These are phyloP conservation scores for Spialia ferax DNA, from an alignment of 2,888 invertebrate species.

Conservation along the genomic window DNA sequence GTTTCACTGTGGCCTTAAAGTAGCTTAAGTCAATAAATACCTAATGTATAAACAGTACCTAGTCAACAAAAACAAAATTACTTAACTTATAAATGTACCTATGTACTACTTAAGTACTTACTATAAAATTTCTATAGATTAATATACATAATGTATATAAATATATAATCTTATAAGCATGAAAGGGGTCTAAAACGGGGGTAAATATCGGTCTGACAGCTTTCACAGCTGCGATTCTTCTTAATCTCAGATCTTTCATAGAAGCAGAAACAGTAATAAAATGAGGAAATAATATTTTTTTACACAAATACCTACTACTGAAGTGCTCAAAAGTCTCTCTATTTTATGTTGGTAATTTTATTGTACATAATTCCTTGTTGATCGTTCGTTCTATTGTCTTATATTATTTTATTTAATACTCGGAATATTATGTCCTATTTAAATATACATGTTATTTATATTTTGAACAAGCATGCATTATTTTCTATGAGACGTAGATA, in stretches of 20 bases:
- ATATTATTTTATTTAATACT: conserved; percentile 72
- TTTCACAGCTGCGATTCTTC: conserved; percentile 10
- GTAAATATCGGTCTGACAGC: background rate
- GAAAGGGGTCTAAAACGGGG: background rate
- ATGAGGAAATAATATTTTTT: conserved; percentile 79
- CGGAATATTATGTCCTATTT: conserved; percentile 52
- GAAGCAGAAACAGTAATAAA: conserved; percentile 56
- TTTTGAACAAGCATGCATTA: conserved; percentile 66
- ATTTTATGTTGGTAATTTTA: conserved; percentile 82
- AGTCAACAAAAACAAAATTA: too few species aligned
- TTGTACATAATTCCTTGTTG: conserved; percentile 73
- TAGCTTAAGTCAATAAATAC: background rate
- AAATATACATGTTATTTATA: conserved; percentile 59
- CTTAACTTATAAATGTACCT: too few species aligned
- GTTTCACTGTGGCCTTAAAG: conserved; percentile 27
- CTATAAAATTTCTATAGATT: background rate
- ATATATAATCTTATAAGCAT: background rate
- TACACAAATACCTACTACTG: conserved; percentile 75
- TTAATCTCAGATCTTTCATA: conserved; percentile 50
- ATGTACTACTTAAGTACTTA: too few species aligned
- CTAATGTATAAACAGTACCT: background rate
- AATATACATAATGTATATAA: background rate
- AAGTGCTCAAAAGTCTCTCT: conserved; percentile 83
- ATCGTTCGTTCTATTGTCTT: conserved; percentile 67
- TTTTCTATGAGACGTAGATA: conserved; percentile 59